These are phyloP conservation scores for Anticlea derivata DNA, from an alignment of 2,888 invertebrate species.

Conservation along the genomic window DNA sequence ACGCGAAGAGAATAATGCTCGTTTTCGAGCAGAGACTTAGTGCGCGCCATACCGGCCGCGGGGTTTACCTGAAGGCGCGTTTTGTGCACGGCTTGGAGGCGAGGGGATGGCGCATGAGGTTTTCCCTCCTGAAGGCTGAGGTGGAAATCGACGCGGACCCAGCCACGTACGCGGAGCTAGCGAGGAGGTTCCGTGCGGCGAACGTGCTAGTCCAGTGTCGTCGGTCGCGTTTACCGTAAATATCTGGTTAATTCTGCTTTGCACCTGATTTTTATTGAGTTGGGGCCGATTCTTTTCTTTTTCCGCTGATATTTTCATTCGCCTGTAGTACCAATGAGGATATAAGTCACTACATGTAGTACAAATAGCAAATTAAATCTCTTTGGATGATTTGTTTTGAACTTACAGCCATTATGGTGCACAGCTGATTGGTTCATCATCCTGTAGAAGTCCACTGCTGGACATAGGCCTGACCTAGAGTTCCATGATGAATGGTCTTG, in stretches of 20 bases:
- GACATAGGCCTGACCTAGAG: too few relatives aligned
- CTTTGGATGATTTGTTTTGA: too few relatives aligned
- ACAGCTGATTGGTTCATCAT: too few relatives aligned
- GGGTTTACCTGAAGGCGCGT: slow-evolving; percentile 67
- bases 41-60: slow-evolving; percentile 68
- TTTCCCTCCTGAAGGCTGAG: slow-evolving; percentile 69
- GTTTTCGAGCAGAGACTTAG: slow-evolving; percentile 78
- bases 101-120: slow-evolving; percentile 76
- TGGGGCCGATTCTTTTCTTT: slow-evolving; percentile 13
- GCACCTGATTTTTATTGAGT: slow-evolving; percentile 18
- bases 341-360: too few relatives aligned
- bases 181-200: slow-evolving; percentile 64
- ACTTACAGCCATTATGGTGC: too few relatives aligned
- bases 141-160: slow-evolving; percentile 76
- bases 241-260: slow-evolving; percentile 51
- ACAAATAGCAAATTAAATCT: too few relatives aligned
- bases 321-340: too few relatives aligned
- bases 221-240: slow-evolving; percentile 61
- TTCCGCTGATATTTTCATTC: slow-evolving; percentile 4
- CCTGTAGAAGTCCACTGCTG: too few relatives aligned
- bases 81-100: slow-evolving; percentile 73
- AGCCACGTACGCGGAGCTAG: slow-evolving; percentile 66
- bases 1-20: slow-evolving; percentile 74
- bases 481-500: too few relatives aligned
- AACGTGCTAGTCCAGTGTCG: slow-evolving; percentile 68